Evolutionary conservation across 2,113 vertebrate species (phyloP).

Genomic region (Tonatia bakeri): DNA sequence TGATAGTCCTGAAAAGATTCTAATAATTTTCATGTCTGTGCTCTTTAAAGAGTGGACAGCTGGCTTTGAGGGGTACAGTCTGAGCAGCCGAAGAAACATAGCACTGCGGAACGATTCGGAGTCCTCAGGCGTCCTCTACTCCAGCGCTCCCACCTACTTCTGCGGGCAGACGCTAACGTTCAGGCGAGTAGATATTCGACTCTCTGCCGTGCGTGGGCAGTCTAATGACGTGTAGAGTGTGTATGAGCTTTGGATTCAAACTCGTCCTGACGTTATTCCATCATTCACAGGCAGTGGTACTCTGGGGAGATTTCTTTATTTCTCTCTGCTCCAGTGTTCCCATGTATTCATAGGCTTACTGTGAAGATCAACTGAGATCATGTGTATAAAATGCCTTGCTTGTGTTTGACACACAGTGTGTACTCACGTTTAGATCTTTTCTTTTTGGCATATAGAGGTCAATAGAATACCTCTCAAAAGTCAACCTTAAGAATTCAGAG

Average conservation of each 20-base stretch:
- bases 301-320: neutral
- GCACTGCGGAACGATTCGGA: slow-evolving; percentile 90
- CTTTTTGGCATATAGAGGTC: neutral
- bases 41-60: slow-evolving; percentile 87
- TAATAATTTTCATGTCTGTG: slow-evolving; percentile 41
- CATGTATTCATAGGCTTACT: neutral
- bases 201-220: neutral
- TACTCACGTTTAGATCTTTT: neutral
- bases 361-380: neutral
- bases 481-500: neutral
- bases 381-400: neutral
- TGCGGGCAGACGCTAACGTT: slow-evolving; percentile 96
- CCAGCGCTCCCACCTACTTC: slow-evolving; percentile 91
- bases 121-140: slow-evolving; percentile 88
- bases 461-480: neutral
- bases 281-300: neutral
- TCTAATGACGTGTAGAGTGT: neutral
- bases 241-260: neutral
- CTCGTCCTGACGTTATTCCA: neutral
- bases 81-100: slow-evolving; percentile 96
- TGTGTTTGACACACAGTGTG: neutral
- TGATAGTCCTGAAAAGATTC: neutral
- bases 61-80: slow-evolving; percentile 93
- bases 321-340: neutral
- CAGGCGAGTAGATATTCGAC: slow-evolving; percentile 82